Evolutionary conservation across 2,113 vertebrate species (phyloP), one percentile per base, ranked within the genome.

Genomic region (Brachyistius frenatus): DNA sequence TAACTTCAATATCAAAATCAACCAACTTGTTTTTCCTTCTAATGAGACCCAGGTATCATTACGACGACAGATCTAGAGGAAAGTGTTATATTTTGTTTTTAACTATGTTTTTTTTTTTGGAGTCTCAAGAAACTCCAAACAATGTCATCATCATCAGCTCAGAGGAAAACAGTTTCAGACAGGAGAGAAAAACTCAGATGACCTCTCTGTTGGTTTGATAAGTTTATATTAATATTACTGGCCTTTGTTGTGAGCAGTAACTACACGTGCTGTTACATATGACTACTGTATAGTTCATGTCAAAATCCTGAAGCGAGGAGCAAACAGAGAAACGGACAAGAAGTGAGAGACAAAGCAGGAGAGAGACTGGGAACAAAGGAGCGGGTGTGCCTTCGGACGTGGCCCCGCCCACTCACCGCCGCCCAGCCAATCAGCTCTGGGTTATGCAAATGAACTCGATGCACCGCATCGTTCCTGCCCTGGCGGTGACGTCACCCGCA

Each of bases 401-500:
- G 7, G 16, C 13, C 14, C 39, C 84, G 68, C 86, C 88, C 78
- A 47, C 30, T 57, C 14, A 2, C 0, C 31, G 3, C 39, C 1
- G 10, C 7, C 11, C 95, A 60, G 56, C 91, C 95, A 97, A 97
- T 97, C 89, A 81, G 69, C 86, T 62, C 73, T 31, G 72, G 5
- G 53, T 2, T 68, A 89, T 92, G 94, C 90, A 88, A 90, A 93
- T 80, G 44, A 70, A 0, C 78, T 73, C 78, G 81, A 89, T 71
- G 91, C 93, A 81, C 93, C 81, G 94, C 94, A 92, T 92, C 92
- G 94, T 92, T 92, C 92, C 93, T 90, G 92, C 93, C 93, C 90
- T 86, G 87, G 82, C 83, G 88, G 87, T 96, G 94, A 96, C 95
- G 96, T 96, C 94, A 96, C 89, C 89, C 73, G 86, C 92, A 92